These are phyloP conservation scores for Diarsia rubi DNA, from an alignment of 2,888 invertebrate species.

Conservation along the genomic window DNA sequence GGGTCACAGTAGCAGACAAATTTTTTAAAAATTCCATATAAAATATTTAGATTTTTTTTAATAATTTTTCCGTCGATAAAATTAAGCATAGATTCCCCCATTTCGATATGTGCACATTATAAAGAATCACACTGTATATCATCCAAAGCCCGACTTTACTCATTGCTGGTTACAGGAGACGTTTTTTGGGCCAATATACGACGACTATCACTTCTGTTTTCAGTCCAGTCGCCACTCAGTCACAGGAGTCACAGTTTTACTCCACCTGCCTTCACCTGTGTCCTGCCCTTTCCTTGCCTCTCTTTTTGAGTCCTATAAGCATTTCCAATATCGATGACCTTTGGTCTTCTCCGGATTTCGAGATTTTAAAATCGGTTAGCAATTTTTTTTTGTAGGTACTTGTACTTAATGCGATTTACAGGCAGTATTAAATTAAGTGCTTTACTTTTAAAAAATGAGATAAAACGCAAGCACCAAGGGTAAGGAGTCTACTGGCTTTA, in stretches of 20 bases:
- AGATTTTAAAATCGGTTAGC: neutral
- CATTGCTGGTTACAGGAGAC: too few species aligned
- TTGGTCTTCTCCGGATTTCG: neutral
- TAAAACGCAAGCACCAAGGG: constrained; percentile 18
- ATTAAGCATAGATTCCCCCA: too few species aligned
- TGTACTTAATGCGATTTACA: neutral
- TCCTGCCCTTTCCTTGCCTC: neutral
- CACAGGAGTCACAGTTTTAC: neutral
- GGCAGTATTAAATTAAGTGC: neutral
- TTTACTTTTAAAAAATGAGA: neutral
- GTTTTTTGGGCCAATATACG: too few species aligned
- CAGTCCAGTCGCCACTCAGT: neutral
- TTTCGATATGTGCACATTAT: too few species aligned
- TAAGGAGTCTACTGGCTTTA: constrained; percentile 36
- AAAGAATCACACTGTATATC: too few species aligned
- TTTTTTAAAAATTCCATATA: too few species aligned
- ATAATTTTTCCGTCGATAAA: too few species aligned
- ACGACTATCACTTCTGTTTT: neutral
- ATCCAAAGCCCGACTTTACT: too few species aligned
- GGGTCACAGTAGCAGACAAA: too few species aligned
- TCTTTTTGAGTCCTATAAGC: neutral
- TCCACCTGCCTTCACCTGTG: neutral
- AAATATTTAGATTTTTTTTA: too few species aligned
- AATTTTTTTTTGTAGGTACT: neutral
- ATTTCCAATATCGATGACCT: neutral